A percentile compares a stretch with the other conserved stretches of the same genome.
Conservation (phyloP, 2,113 vertebrate genomes). For the Malurus melanocephalus region DNA sequence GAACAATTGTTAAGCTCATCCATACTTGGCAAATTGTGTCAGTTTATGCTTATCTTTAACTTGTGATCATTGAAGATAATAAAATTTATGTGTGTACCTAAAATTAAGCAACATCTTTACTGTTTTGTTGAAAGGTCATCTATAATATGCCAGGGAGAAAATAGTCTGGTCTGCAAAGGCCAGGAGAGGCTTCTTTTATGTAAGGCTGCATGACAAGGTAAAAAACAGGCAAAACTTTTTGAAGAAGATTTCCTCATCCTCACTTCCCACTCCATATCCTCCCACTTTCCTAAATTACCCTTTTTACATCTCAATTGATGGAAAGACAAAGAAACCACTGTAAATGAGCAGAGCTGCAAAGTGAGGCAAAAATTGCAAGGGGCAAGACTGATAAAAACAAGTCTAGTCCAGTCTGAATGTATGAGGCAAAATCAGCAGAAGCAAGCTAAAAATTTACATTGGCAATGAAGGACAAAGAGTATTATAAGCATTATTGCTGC, state of each 20-base stretch:
- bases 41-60: constrained; percentile 20
- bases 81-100: background rate
- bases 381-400: constrained; percentile 41
- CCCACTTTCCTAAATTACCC: constrained; percentile 61
- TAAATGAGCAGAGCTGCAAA: constrained; percentile 6
- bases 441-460: constrained; percentile 36
- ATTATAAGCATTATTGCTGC: background rate
- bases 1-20: background rate
- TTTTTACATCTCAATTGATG: constrained; percentile 58
- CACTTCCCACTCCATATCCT: constrained; percentile 61
- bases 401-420: constrained; percentile 35
- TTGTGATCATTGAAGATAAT: constrained; percentile 1
- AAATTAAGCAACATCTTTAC: constrained; percentile 16
- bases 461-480: constrained; percentile 22
- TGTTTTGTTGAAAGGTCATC: constrained; percentile 15
- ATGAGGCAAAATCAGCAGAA: constrained; percentile 44
- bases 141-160: background rate
- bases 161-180: background rate
- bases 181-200: background rate
- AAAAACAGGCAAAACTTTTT: constrained; percentile 30
- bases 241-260: constrained; percentile 49
- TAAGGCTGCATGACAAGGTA: constrained; percentile 43
- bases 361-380: constrained; percentile 37
- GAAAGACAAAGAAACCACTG: constrained; percentile 55
- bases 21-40: background rate